Conservation (phyloP, 2,113 vertebrate genomes). For the Corythornis madagascariensis region DNA sequence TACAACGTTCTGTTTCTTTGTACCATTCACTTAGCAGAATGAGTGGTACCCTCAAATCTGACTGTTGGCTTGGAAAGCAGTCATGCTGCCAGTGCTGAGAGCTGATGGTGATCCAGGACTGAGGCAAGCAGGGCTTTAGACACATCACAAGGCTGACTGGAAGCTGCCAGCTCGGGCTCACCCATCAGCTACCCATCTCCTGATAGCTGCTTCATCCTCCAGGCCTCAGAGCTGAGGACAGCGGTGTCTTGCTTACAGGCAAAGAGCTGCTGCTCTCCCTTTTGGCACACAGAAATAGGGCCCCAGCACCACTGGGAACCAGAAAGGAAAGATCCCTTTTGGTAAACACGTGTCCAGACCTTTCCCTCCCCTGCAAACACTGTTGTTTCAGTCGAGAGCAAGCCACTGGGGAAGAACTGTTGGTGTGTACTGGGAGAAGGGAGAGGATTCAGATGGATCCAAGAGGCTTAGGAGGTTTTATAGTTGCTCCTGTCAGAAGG, state of each 20-base stretch:
- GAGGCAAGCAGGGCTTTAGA: neutral
- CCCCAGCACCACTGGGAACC: neutral
- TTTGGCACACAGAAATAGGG: neutral
- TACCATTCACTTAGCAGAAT: neutral
- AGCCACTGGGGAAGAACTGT: neutral
- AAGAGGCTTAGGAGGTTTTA: neutral
- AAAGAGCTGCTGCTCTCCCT: neutral
- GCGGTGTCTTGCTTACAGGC: neutral
- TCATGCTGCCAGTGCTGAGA: neutral
- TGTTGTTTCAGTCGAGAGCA: neutral
- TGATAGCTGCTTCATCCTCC: neutral
- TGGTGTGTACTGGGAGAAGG: neutral
- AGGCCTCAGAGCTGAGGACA: neutral
- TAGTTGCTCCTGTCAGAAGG: neutral
- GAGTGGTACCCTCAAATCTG: neutral
- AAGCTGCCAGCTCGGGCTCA: neutral
- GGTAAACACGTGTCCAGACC: neutral
- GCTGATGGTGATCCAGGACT: neutral
- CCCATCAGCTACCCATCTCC: neutral
- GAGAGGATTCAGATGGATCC: neutral
- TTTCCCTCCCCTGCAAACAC: neutral
- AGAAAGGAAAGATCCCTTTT: neutral
- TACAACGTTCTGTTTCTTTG: neutral
- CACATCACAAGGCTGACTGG: neutral
- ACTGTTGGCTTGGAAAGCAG: neutral